Base-by-base conservation (phyloP, 2,888 invertebrate species). In the Cyclophora albipunctata region DNA sequence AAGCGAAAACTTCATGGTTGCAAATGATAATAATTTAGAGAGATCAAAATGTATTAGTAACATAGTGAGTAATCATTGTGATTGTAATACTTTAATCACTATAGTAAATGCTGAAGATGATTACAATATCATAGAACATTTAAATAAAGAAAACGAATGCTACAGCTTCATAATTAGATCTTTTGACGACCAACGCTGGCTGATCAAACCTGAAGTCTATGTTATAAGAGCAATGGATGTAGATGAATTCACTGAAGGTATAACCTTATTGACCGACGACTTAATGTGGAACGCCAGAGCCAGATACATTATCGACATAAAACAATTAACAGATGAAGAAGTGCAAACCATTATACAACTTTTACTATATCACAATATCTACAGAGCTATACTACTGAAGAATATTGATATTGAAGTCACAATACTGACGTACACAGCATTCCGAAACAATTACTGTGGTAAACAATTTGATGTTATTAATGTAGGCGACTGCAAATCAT, bases 271-370 rank as follows among this genome's bases (percentile, higher is more conserved):
- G 37, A 58, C 62, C 33, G 66, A 58, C 34, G 75, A 81, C 51
- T 48, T 67, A 34, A 67, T 71, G 51, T 81, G 78, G 79, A 75
- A 78, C 52, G 74, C 81, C 7, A 69, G 60, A 59, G 78, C 73
- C 5, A 65, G 63, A 52, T 71, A 73, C 55, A 64, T 81, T 34
- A 7, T 81, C 2, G 49, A 62, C 42, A 7, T 75, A 3, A 46
- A 62, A 34, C 54, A 63, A 34, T 51, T 66, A 34, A 42, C 59
- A n/a, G 40, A 45, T 7, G 48, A 57, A n/a, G 65, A 65, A 44
- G 53, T 69, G 6, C 35, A 54, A 4, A 20, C 53, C 3, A 46
- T 71, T 7, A 77, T 80, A 50, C 43, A 67, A 40, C 51, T 60
- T 35, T 53, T 75, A 5, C 40, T 73, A 34, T 60, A 54, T n/a